Percentiles rank a stretch among this genome's conserved stretches.
These are phyloP conservation scores for Myripristis murdjan DNA, from an alignment of 2,797 vertebrate genomes.

Conservation along the genomic window DNA sequence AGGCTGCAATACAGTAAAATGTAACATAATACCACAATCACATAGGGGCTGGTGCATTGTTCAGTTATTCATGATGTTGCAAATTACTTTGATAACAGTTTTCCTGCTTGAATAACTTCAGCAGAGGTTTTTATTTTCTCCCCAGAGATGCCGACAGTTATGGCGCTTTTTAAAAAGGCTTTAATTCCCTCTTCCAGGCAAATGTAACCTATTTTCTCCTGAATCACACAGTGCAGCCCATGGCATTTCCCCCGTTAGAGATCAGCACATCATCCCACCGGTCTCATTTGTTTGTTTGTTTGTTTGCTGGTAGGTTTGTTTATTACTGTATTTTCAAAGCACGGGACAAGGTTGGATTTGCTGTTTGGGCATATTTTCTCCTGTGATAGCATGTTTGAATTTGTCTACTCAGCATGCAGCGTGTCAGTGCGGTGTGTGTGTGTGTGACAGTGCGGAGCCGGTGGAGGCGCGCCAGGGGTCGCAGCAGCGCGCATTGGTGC, in stretches of 20 bases:
- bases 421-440: slow-evolving; percentile 77
- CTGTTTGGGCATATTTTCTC: slow-evolving; percentile 85
- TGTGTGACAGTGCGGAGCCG: slow-evolving; percentile 69
- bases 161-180: slow-evolving; percentile 13
- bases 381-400: slow-evolving; percentile 87
- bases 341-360: slow-evolving; percentile 77
- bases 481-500: slow-evolving; percentile 63
- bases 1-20: not conserved
- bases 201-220: not conserved
- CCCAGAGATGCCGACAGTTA: slow-evolving; percentile 3
- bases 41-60: not conserved
- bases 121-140: not conserved
- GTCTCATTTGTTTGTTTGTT: slow-evolving; percentile 60
- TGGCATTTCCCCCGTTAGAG: slow-evolving; percentile 3
- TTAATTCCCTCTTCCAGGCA: slow-evolving; percentile 35
- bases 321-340: slow-evolving; percentile 77
- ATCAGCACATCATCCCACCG: slow-evolving; percentile 56
- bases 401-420: slow-evolving; percentile 86
- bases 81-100: slow-evolving; percentile 13
- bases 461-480: slow-evolving; percentile 76
- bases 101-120: not conserved
- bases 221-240: not conserved
- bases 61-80: not conserved
- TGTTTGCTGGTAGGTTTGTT: slow-evolving; percentile 82
- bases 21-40: not conserved